These are phyloP conservation scores for Bos javanicus DNA, from an alignment of 2,113 vertebrate species.

Conservation along the genomic window DNA sequence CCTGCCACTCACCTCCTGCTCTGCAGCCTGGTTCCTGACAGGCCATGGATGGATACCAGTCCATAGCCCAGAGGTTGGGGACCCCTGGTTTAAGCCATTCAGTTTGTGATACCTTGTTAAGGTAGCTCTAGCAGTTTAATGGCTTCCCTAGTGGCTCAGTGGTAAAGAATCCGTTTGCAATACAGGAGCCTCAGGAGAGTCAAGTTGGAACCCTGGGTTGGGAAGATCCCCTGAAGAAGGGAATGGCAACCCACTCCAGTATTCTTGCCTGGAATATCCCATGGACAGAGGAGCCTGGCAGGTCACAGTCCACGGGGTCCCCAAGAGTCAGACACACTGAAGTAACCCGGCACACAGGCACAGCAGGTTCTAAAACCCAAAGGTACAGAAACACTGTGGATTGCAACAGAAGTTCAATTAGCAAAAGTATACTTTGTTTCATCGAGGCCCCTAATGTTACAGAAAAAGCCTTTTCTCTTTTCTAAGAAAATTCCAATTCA, in stretches of 20 bases:
- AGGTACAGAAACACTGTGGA: background rate
- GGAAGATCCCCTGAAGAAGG: background rate
- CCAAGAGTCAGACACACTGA: background rate
- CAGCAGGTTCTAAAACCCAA: background rate
- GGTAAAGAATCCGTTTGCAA: background rate
- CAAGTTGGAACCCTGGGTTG: background rate
- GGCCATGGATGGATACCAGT: background rate
- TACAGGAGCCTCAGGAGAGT: background rate
- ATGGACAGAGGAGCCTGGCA: background rate
- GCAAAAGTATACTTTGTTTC: background rate
- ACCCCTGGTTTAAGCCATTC: background rate
- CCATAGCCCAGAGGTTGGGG: background rate
- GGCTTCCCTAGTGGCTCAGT: background rate
- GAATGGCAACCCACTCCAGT: background rate
- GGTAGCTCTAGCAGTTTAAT: background rate
- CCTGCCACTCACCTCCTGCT: background rate
- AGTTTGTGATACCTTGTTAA: too few relatives aligned
- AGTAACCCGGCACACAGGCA: accelerated
- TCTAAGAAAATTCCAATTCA: slow-evolving; percentile 13
- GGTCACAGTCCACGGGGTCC: background rate
- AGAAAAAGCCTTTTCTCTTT: background rate
- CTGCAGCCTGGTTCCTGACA: background rate
- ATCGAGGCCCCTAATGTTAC: background rate
- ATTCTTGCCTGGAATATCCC: background rate
- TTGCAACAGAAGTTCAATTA: background rate